phyloP scores from a whole-genome alignment of 2,888 invertebrate genomes.

The Pandemis cinnamomeana region DNA sequence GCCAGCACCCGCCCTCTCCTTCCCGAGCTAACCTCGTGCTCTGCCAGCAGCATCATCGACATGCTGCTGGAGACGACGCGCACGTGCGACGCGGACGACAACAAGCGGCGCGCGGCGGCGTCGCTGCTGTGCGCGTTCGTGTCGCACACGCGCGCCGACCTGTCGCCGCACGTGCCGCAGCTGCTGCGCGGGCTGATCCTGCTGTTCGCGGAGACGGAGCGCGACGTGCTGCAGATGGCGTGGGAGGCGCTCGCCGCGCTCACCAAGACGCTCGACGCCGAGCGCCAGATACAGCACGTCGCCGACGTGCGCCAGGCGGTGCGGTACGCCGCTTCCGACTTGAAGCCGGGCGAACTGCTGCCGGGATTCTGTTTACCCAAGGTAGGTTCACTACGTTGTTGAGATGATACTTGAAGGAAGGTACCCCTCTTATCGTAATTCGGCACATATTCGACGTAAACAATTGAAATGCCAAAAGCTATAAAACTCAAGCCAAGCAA shows the following conservation, averaged over 20 bases:
- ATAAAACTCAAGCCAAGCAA: no score
- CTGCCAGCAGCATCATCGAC: conserved; percentile 90
- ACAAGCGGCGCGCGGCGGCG: conserved; percentile 90
- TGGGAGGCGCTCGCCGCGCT: conserved; percentile 96
- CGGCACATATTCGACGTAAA: no score
- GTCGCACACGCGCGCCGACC: conserved; percentile 94
- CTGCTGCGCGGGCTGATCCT: conserved; percentile 94
- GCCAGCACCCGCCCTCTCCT: no score
- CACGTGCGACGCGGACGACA: conserved; percentile 88
- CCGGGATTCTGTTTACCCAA: conserved; percentile 98
- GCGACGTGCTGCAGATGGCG: conserved; percentile 88
- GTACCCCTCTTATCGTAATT: no score
- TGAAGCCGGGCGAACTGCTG: conserved; percentile 89
- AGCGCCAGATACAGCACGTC: conserved; percentile 94
- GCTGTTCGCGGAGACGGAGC: conserved; percentile 92
- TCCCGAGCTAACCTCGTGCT: not conserved
- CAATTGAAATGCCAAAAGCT: no score
- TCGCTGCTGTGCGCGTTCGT: conserved; percentile 96
- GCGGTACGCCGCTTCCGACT: conserved; percentile 94
- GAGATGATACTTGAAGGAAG: no score
- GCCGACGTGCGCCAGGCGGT: conserved; percentile 96
- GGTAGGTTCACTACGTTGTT: conserved; percentile 60
- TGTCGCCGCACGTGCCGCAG: conserved; percentile 94
- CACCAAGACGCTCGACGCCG: conserved; percentile 93
- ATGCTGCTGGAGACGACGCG: conserved; percentile 91